phyloP scores from a whole-genome alignment of 2,797 vertebrate species.

The Chrysocyon brachyurus region DNA sequence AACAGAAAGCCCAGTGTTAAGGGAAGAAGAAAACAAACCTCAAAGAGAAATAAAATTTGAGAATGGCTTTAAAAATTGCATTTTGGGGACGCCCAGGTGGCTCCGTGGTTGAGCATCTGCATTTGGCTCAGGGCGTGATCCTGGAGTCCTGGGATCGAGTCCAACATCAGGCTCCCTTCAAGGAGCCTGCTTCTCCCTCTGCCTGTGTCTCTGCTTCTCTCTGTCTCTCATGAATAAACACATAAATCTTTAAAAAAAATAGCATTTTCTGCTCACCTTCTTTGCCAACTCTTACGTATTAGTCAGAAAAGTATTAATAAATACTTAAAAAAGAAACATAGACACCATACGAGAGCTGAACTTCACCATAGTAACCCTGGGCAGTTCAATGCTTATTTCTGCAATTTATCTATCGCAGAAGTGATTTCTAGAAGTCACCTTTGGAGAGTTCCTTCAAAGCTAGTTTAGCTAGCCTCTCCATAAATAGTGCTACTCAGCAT shows the following conservation, averaged over 20 bases:
- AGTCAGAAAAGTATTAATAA: conserved; percentile 23
- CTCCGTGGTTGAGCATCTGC: too few species aligned
- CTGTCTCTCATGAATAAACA: too few species aligned
- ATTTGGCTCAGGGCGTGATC: too few species aligned
- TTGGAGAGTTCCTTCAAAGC: conserved; percentile 13
- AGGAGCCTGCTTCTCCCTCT: too few species aligned
- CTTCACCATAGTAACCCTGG: neutral
- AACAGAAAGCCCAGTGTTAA: neutral
- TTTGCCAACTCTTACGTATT: neutral
- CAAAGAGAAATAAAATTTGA: neutral
- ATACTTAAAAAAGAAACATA: neutral
- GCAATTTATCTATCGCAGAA: neutral
- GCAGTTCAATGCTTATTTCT: neutral
- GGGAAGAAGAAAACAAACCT: neutral
- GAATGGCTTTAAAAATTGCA: neutral
- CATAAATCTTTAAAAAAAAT: neutral
- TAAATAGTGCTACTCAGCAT: neutral
- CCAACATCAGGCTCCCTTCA: too few species aligned
- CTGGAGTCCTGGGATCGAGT: too few species aligned
- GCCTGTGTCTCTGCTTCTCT: too few species aligned
- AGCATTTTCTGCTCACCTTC: neutral
- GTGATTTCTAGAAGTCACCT: neutral
- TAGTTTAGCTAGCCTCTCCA: neutral
- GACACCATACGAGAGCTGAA: neutral
- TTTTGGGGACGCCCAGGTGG: neutral